A percentile compares a stretch with the other conserved stretches of the same genome.
Conservation (phyloP, 2,113 vertebrate genomes). For the Alexandromys fortis region DNA sequence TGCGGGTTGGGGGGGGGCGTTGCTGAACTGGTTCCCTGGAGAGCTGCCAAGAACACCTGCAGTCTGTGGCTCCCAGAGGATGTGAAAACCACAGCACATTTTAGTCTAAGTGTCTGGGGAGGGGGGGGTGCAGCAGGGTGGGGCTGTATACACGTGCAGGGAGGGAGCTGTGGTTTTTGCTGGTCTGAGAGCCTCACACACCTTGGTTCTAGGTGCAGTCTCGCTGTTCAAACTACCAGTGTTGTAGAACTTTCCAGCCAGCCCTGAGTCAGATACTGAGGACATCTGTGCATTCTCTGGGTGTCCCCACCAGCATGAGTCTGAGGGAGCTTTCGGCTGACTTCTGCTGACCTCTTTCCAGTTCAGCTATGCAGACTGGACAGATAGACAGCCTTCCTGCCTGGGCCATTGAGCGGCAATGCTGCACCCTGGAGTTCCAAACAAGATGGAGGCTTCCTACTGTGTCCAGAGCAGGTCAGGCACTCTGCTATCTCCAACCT, state of each 20-base stretch:
- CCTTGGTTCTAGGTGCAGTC: neutral
- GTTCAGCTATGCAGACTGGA: neutral
- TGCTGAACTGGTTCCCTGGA: neutral
- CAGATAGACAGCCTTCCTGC: neutral
- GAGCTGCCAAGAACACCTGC: neutral
- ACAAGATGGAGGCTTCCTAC: neutral
- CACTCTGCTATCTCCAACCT: neutral
- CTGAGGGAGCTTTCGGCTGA: neutral
- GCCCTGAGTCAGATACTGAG: neutral
- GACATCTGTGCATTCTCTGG: neutral
- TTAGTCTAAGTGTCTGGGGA: neutral
- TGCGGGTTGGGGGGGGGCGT: neutral
- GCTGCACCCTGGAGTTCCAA: fast-evolving
- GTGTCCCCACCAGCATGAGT: neutral
- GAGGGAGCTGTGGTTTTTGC: neutral
- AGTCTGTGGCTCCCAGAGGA: neutral
- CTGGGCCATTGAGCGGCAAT: fast-evolving
- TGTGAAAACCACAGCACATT: conserved; percentile 48
- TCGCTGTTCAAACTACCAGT: neutral
- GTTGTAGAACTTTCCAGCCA: neutral
- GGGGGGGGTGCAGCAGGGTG: neutral
- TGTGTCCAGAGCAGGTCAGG: neutral
- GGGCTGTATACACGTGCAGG: neutral
- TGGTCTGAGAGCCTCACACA: neutral
- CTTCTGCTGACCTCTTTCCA: too few species aligned